phyloP scores from a whole-genome alignment of 2,797 vertebrate species.

The Tolypeutes matacus region DNA sequence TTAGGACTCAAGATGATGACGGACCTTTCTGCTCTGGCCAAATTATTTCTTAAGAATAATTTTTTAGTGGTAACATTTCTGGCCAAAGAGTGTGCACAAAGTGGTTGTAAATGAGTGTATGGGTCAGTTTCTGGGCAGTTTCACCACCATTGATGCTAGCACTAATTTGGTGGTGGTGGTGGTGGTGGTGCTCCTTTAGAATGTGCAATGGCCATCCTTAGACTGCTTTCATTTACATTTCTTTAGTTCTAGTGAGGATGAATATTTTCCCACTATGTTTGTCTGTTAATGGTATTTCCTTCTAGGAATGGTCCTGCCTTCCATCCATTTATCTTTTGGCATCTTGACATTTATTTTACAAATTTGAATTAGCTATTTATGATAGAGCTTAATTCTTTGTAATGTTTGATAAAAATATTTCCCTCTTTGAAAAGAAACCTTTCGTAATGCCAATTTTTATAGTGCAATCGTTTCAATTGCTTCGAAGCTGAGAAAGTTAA shows the following conservation, averaged over 20 bases:
- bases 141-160: background rate
- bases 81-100: background rate
- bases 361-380: slow-evolving; percentile 72
- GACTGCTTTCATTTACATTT: slow-evolving; percentile 61
- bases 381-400: slow-evolving; percentile 67
- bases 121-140: slow-evolving; percentile 30
- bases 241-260: slow-evolving; percentile 69
- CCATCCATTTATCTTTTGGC: slow-evolving; percentile 66
- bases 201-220: slow-evolving; percentile 48
- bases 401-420: slow-evolving; percentile 71
- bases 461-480: slow-evolving; percentile 60
- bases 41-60: slow-evolving; percentile 23
- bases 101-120: slow-evolving; percentile 3
- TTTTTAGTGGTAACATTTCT: slow-evolving; percentile 27
- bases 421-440: slow-evolving; percentile 34
- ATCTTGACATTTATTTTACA: slow-evolving; percentile 71
- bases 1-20: background rate
- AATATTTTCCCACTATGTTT: slow-evolving; percentile 47
- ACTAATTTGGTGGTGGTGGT: background rate
- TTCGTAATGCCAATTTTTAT: slow-evolving; percentile 73
- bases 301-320: slow-evolving; percentile 54
- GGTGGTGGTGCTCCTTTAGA: background rate
- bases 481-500: slow-evolving; percentile 65
- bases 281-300: slow-evolving; percentile 72
- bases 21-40: background rate